Evolutionary conservation across 2,113 vertebrate genomes (phyloP).

Genomic region (Mohoua ochrocephala): DNA sequence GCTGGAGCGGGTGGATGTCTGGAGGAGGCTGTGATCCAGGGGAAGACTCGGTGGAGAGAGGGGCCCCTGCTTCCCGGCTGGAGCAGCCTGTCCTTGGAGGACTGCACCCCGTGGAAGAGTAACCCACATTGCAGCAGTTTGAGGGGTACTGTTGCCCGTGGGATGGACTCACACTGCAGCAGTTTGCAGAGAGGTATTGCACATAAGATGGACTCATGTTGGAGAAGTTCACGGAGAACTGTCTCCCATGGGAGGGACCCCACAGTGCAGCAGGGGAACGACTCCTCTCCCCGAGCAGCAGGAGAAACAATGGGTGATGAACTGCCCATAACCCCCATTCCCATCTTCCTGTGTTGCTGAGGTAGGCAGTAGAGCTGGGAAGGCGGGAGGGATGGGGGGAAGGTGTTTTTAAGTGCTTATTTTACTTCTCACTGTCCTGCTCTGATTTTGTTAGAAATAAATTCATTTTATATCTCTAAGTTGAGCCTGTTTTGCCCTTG

Average conservation of each 20-base stretch:
- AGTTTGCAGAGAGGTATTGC: background rate
- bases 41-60: background rate
- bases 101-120: too few species aligned
- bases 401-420: background rate
- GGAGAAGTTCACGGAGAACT: background rate
- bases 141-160: background rate
- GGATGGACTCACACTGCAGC: background rate
- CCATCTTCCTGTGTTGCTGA: background rate
- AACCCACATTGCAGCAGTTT: fast-evolving
- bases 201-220: background rate
- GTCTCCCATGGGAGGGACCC: background rate
- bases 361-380: background rate
- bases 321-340: too few species aligned
- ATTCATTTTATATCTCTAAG: background rate
- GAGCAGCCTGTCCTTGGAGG: background rate
- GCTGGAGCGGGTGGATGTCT: fast-evolving
- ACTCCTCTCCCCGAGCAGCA: background rate
- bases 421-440: background rate
- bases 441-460: background rate
- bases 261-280: fast-evolving
- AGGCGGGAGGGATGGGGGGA: background rate
- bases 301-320: background rate
- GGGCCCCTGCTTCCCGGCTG: background rate
- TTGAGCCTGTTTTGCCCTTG: background rate
- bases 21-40: background rate